Base-by-base conservation (phyloP, 2,797 vertebrate genomes). In the Momotus momota region DNA sequence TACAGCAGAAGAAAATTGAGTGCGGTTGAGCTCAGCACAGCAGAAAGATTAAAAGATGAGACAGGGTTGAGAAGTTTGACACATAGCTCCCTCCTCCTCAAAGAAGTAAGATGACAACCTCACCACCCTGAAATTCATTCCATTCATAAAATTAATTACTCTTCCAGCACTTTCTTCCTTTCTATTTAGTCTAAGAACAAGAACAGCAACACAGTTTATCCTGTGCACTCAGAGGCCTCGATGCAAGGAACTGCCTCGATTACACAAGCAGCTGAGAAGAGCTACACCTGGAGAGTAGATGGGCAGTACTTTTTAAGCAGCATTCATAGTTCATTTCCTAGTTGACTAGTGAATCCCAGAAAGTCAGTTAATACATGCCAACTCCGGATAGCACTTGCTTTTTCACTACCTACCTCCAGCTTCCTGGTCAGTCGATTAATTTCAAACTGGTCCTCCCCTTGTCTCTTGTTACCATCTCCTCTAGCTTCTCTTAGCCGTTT, bases 401-500 rank as follows among this genome's bases (percentile, higher is more conserved):
- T 82, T 69, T 77, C 62, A 31, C 31, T 78, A 88, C 93, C 19
- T 96, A 99, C 99, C 98, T 99, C 98, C 64, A 99, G 91, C 95
- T 99, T 98, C 81, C 97, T 97, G 77, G 96, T 98, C 90, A 99
- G 97, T 40, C 86, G 97, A 51, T 90, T 97, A 90, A 99, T 95
- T 94, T 99, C 99, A 69, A 97, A 98, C 9, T 91, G 92, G 48
- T 98, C 98, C 2, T 97, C 98, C 48, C 97, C 98, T 87, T 97
- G 97, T 29, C 97, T 97, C 88, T 96, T 97, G 93, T 89, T 98
- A 43, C 94, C 54, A 81, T 98, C 98, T 90, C 97, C 97, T 49
- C 96, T 98, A 48, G 85, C 91, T 79, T 98, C 98, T 90, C 98
- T 99, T 29, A 98, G 55, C 35, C 99, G 98, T 94, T 98, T 99